Percentiles rank a stretch among this genome's conserved stretches.
phyloP scores from a whole-genome alignment of 2,888 invertebrate species.

The Yponomeuta sedellus region DNA sequence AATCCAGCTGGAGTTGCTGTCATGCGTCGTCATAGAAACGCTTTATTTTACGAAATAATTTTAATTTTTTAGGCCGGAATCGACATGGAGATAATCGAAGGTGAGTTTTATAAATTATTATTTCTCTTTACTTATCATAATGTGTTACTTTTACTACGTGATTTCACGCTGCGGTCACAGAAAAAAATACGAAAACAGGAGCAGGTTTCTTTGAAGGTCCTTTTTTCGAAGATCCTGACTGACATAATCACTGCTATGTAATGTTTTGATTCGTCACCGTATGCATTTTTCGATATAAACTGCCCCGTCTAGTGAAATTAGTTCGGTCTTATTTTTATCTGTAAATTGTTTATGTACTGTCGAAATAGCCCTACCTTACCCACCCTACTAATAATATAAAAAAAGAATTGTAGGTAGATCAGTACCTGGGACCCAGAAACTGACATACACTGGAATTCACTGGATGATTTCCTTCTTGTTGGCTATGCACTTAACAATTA shows the following conservation, averaged over 20 bases:
- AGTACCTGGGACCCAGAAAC: not conserved
- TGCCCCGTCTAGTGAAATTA: too few species aligned
- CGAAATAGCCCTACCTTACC: not conserved
- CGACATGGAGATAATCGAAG: constrained; percentile 69
- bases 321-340: too few species aligned
- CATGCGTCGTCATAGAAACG: constrained; percentile 77
- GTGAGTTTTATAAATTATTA: constrained; percentile 43
- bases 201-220: constrained; percentile 30
- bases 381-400: not conserved
- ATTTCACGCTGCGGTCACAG: constrained; percentile 23
- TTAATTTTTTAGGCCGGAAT: constrained; percentile 62
- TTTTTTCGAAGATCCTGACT: constrained; percentile 8
- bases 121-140: constrained; percentile 18
- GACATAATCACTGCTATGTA: not conserved
- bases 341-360: too few species aligned
- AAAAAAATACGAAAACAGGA: constrained; percentile 25
- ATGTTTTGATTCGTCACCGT: not conserved
- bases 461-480: not conserved
- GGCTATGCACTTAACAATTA: too few species aligned
- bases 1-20: constrained; percentile 57
- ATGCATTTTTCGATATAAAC: too few species aligned
- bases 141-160: constrained; percentile 1
- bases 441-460: too few species aligned
- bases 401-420: not conserved
- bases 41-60: constrained; percentile 58